A percentile compares a stretch with the other conserved stretches of the same genome.
phyloP scores from a whole-genome alignment of 1,140 invertebrate species.

The Anastrepha obliqua region DNA sequence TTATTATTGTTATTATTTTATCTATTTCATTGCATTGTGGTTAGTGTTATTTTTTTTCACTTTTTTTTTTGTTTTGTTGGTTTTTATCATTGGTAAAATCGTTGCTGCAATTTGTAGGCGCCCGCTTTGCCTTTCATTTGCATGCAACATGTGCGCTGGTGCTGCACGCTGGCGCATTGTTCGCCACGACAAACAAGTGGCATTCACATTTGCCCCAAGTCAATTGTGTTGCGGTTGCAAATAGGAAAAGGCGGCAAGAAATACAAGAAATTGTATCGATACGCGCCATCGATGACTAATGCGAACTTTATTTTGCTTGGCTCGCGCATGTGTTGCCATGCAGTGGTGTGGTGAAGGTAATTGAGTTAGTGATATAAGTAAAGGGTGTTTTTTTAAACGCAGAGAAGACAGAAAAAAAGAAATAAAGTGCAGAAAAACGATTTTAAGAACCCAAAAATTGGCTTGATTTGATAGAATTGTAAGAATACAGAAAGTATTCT shows the following conservation, averaged over 20 bases:
- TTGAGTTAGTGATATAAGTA: background rate
- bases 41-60: background rate
- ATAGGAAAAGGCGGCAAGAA: background rate
- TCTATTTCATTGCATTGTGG: background rate
- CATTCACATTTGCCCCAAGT: slow-evolving; percentile 46
- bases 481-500: too few species aligned
- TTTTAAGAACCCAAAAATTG: too few species aligned
- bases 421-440: too few species aligned
- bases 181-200: slow-evolving; percentile 1
- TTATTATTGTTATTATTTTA: slow-evolving; percentile 53
- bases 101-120: slow-evolving; percentile 21
- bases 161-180: background rate
- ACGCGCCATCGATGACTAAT: slow-evolving; percentile 37
- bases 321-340: background rate
- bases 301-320: background rate
- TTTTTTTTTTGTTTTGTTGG: background rate
- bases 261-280: background rate
- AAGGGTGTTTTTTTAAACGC: too few species aligned
- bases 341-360: background rate
- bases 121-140: slow-evolving; percentile 33
- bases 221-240: background rate
- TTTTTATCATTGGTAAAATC: slow-evolving; percentile 7
- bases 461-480: too few species aligned
- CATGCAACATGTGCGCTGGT: slow-evolving; percentile 47
- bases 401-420: too few species aligned